Conservation (phyloP, 2,888 invertebrate species). For the Chrysolina haemoptera region DNA sequence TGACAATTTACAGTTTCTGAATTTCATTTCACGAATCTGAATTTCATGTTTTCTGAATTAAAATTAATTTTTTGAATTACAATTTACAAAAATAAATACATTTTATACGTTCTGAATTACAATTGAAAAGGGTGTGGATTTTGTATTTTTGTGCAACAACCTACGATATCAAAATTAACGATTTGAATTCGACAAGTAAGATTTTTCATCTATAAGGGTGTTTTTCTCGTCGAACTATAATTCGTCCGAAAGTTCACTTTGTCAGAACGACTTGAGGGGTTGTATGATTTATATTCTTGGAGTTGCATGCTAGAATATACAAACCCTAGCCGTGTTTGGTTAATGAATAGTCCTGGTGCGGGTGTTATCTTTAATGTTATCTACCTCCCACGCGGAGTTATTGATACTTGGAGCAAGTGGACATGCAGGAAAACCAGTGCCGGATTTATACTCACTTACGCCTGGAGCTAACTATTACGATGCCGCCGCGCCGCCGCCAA, state of each 20-base stretch:
- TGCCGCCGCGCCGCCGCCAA: no score
- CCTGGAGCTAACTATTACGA: no score
- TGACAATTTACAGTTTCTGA: no score
- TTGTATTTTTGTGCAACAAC: no score
- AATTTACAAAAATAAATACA: no score
- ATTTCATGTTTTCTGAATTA: no score
- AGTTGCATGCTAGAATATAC: slow-evolving; percentile 10
- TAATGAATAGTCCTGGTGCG: slow-evolving; percentile 12
- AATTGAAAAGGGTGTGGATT: no score
- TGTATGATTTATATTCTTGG: slow-evolving; percentile 10
- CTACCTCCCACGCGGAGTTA: background rate
- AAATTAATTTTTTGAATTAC: no score
- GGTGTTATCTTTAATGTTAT: background rate
- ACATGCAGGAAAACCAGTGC: background rate
- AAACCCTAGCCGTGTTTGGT: slow-evolving; percentile 5
- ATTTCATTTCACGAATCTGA: no score
- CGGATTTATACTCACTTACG: no score
- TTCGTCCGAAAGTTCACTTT: slow-evolving; percentile 1
- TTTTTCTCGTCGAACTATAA: background rate
- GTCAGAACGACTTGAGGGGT: slow-evolving; percentile 6
- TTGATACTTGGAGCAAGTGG: background rate
- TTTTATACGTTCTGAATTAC: no score
- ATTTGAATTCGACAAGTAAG: background rate
- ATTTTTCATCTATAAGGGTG: background rate
- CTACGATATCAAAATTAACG: no score